These are phyloP conservation scores for Melanaphis sacchari DNA, from an alignment of 1,140 invertebrate genomes.

Conservation along the genomic window DNA sequence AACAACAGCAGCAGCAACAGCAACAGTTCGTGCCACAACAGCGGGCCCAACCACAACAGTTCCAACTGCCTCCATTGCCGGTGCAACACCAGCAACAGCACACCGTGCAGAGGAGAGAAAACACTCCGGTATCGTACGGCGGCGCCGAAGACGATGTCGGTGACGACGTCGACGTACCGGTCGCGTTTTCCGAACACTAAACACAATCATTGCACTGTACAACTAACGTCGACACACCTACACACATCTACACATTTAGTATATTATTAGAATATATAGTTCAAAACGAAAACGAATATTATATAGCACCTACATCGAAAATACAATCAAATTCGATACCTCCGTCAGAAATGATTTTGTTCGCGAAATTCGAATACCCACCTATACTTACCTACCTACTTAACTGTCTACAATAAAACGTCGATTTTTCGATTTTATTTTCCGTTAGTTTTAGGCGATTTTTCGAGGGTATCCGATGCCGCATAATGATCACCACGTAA, in stretches of 20 bases:
- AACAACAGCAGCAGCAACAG: background rate
- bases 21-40: conserved; percentile 25
- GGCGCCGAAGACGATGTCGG: background rate
- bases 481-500: no score
- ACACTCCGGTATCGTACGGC: background rate
- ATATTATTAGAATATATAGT: background rate
- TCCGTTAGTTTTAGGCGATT: background rate
- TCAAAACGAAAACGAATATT: background rate
- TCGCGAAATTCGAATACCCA: background rate
- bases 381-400: no score
- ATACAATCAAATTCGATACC: background rate
- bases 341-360: conserved; percentile 7
- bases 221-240: conserved; percentile 2
- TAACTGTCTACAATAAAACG: background rate
- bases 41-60: conserved; percentile 30
- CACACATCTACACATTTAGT: background rate
- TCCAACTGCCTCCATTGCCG: conserved; percentile 29
- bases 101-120: conserved; percentile 25
- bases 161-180: background rate
- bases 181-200: conserved; percentile 37
- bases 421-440: background rate
- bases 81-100: conserved; percentile 50
- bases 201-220: background rate
- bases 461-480: background rate
- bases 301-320: background rate